phyloP scores from a whole-genome alignment of 2,888 invertebrate genomes.

The Drosophila monieri region DNA sequence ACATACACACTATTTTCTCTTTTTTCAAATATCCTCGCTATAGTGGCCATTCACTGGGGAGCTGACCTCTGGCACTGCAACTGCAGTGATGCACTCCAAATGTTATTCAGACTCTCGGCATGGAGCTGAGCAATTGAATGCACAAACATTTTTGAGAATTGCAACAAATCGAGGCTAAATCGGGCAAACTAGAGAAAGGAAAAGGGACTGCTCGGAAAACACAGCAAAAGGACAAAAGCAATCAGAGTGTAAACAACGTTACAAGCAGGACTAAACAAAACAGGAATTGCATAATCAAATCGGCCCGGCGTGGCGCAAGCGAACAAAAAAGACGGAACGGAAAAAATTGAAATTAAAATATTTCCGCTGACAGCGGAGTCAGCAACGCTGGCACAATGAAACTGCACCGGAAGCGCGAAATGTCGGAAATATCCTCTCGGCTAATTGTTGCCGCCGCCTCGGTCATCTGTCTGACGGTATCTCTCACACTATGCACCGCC shows the following conservation, averaged over 20 bases:
- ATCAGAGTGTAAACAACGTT: conserved; percentile 13
- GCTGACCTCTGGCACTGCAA: conserved; percentile 10
- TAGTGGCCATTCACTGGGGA: conserved; percentile 44
- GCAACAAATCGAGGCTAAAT: conserved; percentile 57
- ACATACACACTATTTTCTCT: conserved; percentile 3
- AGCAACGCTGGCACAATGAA: conserved; percentile 56
- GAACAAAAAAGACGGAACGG: conserved; percentile 18
- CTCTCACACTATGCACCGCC: conserved; percentile 48
- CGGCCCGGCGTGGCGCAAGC: conserved; percentile 2
- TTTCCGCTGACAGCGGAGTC: conserved; percentile 73
- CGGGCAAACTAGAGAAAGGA: conserved; percentile 13
- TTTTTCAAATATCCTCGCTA: conserved; percentile 16
- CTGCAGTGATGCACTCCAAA: conserved; percentile 61
- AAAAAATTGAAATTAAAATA: conserved; percentile 71
- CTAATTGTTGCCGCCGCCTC: conserved; percentile 77
- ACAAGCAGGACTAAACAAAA: conserved; percentile 28
- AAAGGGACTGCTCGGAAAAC: not conserved
- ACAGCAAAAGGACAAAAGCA: conserved; percentile 18
- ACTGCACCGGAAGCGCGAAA: conserved; percentile 81
- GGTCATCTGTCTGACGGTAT: conserved; percentile 46
- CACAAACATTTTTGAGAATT: conserved; percentile 61
- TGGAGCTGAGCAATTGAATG: conserved; percentile 64
- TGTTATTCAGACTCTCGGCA: conserved; percentile 51
- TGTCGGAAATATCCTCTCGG: conserved; percentile 82
- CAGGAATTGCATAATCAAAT: conserved; percentile 11